A percentile compares a stretch with the other conserved stretches of the same genome.
phyloP scores from a whole-genome alignment of 2,113 vertebrate species.

The Brachypteracias leptosomus region DNA sequence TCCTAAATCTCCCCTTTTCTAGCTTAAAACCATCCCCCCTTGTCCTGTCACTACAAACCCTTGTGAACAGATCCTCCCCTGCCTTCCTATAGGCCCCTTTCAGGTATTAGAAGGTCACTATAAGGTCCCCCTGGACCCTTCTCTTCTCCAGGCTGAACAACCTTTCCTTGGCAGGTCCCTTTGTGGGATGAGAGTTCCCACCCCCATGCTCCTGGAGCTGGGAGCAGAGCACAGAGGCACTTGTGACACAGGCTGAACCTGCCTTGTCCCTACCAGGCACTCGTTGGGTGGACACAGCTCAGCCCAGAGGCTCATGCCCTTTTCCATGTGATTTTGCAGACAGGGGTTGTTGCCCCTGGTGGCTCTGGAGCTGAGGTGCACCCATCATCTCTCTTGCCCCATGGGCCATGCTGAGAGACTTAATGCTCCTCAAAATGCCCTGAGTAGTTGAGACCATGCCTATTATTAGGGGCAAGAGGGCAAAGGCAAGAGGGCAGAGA shows the following conservation, averaged over 20 bases:
- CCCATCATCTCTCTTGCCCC: neutral
- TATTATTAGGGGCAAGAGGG: neutral
- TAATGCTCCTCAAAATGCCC: neutral
- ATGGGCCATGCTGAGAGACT: neutral
- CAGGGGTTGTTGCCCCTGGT: neutral
- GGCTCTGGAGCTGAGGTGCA: neutral
- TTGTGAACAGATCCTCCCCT: too few relatives aligned
- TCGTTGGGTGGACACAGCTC: neutral
- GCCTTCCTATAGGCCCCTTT: too few relatives aligned
- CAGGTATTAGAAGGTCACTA: too few relatives aligned
- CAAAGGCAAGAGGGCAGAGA: neutral
- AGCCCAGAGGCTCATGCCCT: neutral
- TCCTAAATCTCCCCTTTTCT: too few relatives aligned
- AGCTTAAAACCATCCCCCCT: too few relatives aligned
- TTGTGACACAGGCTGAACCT: neutral
- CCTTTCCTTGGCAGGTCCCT: neutral
- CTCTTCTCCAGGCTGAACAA: too few relatives aligned
- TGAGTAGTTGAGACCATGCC: neutral
- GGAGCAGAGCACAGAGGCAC: neutral
- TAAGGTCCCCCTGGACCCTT: too few relatives aligned
- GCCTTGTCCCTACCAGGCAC: neutral
- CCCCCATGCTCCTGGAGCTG: accelerated
- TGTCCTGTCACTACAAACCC: too few relatives aligned
- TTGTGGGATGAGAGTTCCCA: neutral
- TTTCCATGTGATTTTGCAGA: neutral